These are phyloP conservation scores for Mechanitis messenoides DNA, from an alignment of 2,888 invertebrate genomes.

Conservation along the genomic window DNA sequence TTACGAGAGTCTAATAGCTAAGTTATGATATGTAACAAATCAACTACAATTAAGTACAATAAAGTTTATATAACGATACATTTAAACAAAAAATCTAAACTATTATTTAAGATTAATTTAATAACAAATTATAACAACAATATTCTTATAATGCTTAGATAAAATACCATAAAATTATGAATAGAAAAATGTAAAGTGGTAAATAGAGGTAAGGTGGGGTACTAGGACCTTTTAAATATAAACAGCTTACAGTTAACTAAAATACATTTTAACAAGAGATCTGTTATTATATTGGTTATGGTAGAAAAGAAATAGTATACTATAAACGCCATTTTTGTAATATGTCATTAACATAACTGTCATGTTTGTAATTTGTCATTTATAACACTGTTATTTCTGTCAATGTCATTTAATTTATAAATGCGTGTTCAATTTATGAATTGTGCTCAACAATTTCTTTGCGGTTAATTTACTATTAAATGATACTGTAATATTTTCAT, in stretches of 20 bases:
- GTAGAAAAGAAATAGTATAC: constrained; percentile 8
- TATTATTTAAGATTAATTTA: not conserved
- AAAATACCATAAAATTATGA: not conserved
- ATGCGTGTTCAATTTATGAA: too few relatives aligned
- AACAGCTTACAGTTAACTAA: not conserved
- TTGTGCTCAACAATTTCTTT: too few relatives aligned
- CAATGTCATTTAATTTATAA: not conserved
- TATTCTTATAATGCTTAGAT: not conserved
- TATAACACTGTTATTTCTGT: not conserved
- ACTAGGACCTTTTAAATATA: not conserved
- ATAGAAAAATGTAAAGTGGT: not conserved
- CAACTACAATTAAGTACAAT: constrained; percentile 6
- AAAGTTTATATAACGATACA: not conserved
- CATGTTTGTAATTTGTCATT: not conserved
- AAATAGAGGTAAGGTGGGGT: not conserved
- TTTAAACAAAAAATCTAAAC: not conserved
- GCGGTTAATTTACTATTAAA: not conserved
- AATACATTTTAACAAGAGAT: constrained; percentile 13
- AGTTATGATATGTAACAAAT: not conserved
- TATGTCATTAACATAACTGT: not conserved
- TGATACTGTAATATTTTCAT: not conserved
- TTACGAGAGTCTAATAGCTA: not conserved
- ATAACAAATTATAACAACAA: not conserved
- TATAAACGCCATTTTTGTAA: constrained; percentile 1
- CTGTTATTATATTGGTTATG: constrained; percentile 23